A percentile compares a stretch with the other conserved stretches of the same genome.
phyloP scores from a whole-genome alignment of 1,140 invertebrate genomes.

The Drosophila sucinea region DNA sequence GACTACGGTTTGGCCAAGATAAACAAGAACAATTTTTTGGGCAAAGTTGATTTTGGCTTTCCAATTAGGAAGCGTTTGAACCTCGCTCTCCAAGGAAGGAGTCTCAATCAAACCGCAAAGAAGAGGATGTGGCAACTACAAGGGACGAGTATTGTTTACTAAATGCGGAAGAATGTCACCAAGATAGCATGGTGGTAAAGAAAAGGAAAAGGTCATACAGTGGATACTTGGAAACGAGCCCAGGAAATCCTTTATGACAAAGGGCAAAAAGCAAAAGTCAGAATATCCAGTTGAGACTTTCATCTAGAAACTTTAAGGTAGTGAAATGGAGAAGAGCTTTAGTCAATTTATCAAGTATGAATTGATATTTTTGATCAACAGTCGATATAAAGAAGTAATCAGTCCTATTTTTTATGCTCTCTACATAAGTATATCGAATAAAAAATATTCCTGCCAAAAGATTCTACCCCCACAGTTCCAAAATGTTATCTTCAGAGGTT shows the following conservation, averaged over 20 bases:
- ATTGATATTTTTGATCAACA: no score
- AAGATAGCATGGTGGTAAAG: neutral
- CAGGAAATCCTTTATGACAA: neutral
- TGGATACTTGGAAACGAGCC: neutral
- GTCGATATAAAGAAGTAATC: no score
- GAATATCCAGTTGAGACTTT: no score
- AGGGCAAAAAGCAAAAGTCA: no score
- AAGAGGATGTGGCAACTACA: neutral
- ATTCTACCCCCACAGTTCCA: no score
- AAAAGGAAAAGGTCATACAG: constrained; percentile 3
- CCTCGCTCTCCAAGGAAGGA: neutral
- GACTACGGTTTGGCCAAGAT: constrained; percentile 3
- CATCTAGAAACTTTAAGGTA: neutral
- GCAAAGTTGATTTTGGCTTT: constrained; percentile 17
- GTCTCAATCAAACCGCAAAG: constrained; percentile 1
- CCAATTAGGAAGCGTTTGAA: constrained; percentile 10
- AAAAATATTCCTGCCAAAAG: no score
- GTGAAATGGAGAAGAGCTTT: no score
- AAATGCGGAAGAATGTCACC: constrained; percentile 4
- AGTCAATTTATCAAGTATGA: no score
- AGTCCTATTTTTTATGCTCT: no score
- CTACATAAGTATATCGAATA: no score
- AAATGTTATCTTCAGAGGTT: no score
- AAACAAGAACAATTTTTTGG: constrained; percentile 14
- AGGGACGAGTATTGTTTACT: constrained; percentile 11